Evolutionary conservation across 2,888 invertebrate species (phyloP).

Genomic region (Sympetrum striolatum): DNA sequence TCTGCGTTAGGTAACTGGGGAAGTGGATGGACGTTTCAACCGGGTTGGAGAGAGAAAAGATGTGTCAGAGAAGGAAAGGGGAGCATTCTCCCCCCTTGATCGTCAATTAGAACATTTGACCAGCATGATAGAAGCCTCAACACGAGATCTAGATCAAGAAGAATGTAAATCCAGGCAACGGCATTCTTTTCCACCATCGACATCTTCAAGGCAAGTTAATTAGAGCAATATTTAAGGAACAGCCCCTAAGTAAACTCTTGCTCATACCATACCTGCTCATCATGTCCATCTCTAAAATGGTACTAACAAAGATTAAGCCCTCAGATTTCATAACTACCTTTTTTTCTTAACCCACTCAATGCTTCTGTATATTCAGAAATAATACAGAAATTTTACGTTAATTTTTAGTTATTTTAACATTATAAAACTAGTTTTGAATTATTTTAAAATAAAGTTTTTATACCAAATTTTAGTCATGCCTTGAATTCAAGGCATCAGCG

Average conservation of each 20-base stretch:
- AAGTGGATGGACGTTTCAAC: slow-evolving; percentile 23
- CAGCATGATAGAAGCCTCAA: slow-evolving; percentile 50
- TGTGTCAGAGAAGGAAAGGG: slow-evolving; percentile 45
- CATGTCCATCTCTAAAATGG: too few species aligned
- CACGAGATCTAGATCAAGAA: slow-evolving; percentile 49
- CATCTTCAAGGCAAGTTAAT: background rate
- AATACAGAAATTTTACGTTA: too few species aligned
- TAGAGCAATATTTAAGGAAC: background rate
- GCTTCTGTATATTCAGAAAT: too few species aligned
- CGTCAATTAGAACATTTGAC: slow-evolving; percentile 50
- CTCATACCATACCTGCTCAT: too few species aligned
- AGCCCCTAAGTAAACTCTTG: background rate
- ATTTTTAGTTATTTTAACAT: too few species aligned
- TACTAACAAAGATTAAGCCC: too few species aligned
- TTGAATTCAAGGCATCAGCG: too few species aligned
- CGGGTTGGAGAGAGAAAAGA: slow-evolving; percentile 44
- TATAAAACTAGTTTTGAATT: too few species aligned
- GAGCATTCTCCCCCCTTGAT: slow-evolving; percentile 49
- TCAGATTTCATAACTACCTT: too few species aligned
- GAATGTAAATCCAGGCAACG: background rate
- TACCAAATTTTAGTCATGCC: too few species aligned
- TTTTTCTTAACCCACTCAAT: too few species aligned
- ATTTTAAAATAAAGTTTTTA: too few species aligned
- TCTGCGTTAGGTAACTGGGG: slow-evolving; percentile 9
- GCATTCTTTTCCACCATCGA: background rate